A percentile compares a stretch with the other conserved stretches of the same genome.
phyloP scores from a whole-genome alignment of 2,888 invertebrate genomes.

The Formica aserva region DNA sequence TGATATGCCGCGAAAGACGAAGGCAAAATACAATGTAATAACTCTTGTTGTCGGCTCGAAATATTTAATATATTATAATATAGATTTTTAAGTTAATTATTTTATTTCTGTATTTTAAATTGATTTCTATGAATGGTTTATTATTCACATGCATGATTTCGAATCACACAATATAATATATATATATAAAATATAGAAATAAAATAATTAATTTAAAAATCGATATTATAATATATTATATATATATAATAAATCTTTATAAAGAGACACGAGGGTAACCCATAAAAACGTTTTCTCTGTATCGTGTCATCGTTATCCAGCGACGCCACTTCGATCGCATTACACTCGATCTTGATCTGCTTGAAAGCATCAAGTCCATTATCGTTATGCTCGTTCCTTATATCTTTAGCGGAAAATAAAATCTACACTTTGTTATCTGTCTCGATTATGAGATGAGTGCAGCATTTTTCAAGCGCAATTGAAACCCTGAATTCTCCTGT shows the following conservation, averaged over 20 bases:
- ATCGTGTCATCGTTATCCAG: constrained; percentile 42
- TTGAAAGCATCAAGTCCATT: constrained; percentile 36
- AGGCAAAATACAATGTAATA: too few species aligned
- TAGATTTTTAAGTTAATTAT: too few species aligned
- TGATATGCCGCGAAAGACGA: too few species aligned
- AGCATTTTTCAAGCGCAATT: not conserved
- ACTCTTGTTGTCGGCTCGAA: too few species aligned
- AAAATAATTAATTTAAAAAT: too few species aligned
- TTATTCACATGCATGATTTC: not conserved
- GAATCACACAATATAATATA: constrained; percentile 20
- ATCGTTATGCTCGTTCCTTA: constrained; percentile 67
- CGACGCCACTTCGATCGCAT: constrained; percentile 6
- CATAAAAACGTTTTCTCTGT: constrained; percentile 59
- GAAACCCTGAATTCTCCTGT: not conserved
- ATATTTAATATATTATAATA: too few species aligned
- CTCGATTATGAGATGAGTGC: not conserved
- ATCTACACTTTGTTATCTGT: not conserved
- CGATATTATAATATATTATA: too few species aligned
- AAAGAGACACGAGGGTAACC: constrained; percentile 52
- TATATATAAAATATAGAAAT: too few species aligned
- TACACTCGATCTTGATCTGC: constrained; percentile 26
- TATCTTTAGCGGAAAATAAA: constrained; percentile 65
- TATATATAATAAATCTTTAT: constrained; percentile 52
- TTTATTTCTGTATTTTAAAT: too few species aligned
- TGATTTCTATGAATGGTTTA: too few species aligned